phyloP scores from a whole-genome alignment of 2,113 vertebrate species.

The Sander vitreus region DNA sequence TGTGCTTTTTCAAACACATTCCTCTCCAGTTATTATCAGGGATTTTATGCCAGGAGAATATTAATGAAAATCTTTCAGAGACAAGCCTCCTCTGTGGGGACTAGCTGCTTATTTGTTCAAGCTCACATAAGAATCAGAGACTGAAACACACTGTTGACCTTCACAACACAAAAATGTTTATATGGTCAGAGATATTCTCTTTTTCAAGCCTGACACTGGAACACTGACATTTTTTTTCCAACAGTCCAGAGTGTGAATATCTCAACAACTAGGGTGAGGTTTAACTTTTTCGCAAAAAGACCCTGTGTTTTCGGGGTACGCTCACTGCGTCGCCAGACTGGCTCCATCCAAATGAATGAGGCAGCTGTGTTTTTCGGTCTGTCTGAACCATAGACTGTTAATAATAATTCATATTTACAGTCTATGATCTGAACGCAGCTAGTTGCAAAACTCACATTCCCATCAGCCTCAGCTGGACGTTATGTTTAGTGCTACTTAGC shows the following conservation, averaged over 20 bases:
- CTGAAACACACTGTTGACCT: conserved; percentile 55
- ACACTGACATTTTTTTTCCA: not conserved
- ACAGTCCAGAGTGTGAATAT: not conserved
- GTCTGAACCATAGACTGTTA: not conserved
- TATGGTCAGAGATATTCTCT: conserved; percentile 5
- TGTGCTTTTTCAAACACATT: conserved; percentile 47
- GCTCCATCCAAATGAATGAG: not conserved
- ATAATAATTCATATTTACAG: no score
- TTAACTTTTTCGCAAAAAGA: no score
- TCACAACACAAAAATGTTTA: conserved; percentile 30
- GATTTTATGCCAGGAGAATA: conserved; percentile 56
- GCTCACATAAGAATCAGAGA: conserved; percentile 39
- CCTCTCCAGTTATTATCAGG: conserved; percentile 33
- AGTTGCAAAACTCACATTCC: not conserved
- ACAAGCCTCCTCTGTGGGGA: conserved; percentile 32
- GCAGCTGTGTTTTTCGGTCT: not conserved
- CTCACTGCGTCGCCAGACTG: no score
- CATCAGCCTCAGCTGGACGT: not conserved
- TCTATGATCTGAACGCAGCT: not conserved
- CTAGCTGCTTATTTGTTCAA: conserved; percentile 41
- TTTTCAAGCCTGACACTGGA: not conserved
- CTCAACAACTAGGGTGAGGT: not conserved
- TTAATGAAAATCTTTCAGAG: conserved; percentile 48
- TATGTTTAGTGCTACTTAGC: not conserved
- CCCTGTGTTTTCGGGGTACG: no score